Evolutionary conservation across 2,113 vertebrate species (phyloP).

Genomic region (Zapus hudsonius): DNA sequence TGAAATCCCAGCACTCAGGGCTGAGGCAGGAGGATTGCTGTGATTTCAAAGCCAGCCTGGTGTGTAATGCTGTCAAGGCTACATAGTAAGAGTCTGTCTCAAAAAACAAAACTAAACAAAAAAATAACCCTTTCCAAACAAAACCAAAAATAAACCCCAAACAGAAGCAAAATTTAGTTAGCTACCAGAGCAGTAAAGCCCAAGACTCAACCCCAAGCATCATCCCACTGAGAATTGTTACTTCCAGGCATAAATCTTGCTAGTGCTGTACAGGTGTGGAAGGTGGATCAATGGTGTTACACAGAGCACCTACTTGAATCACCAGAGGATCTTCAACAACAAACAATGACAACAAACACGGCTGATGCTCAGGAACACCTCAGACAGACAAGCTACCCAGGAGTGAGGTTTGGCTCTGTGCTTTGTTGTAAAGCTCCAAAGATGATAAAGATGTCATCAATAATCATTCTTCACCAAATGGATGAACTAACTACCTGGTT

Average conservation of each 20-base stretch:
- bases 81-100: too few relatives aligned
- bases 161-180: background rate
- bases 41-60: too few relatives aligned
- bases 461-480: background rate
- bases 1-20: too few relatives aligned
- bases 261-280: background rate
- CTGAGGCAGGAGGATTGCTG: too few relatives aligned
- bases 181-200: background rate
- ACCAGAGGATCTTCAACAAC: background rate
- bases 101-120: too few relatives aligned
- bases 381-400: background rate
- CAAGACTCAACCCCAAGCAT: background rate
- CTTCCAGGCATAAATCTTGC: background rate
- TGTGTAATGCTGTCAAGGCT: too few relatives aligned
- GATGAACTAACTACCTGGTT: background rate
- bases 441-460: background rate
- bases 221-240: too few relatives aligned
- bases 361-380: background rate
- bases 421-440: conserved; percentile 15
- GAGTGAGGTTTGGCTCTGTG: background rate
- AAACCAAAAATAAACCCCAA: too few relatives aligned
- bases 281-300: background rate
- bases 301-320: background rate
- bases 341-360: background rate
- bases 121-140: too few relatives aligned